phyloP scores from a whole-genome alignment of 2,113 vertebrate species.

The Dendrocopos noguchii region DNA sequence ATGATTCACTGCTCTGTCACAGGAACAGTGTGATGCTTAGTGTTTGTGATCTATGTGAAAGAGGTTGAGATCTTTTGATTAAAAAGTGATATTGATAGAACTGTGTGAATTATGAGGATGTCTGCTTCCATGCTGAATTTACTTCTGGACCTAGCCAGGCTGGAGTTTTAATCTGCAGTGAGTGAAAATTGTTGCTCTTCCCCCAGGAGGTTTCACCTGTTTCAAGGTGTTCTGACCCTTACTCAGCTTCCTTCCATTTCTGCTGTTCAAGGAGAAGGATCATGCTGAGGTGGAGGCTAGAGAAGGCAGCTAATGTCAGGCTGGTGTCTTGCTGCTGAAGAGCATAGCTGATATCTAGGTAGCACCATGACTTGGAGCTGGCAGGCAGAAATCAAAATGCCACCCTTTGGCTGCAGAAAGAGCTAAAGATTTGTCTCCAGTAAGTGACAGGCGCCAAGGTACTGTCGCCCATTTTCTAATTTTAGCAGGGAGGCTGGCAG shows the following conservation, averaged over 20 bases:
- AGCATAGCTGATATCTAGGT: slow-evolving; percentile 22
- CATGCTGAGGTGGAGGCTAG: not conserved
- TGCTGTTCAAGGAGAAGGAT: not conserved
- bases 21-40: not conserved
- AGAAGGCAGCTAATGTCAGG: not conserved
- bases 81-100: slow-evolving; percentile 39
- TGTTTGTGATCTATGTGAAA: slow-evolving; percentile 36
- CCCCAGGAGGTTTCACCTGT: accelerated
- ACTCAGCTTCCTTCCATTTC: accelerated
- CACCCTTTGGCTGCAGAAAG: slow-evolving; percentile 71
- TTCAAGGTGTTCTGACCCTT: accelerated
- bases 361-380: slow-evolving; percentile 47
- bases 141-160: not conserved
- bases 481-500: slow-evolving; percentile 79
- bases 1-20: not conserved
- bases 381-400: slow-evolving; percentile 75
- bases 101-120: not conserved
- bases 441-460: slow-evolving; percentile 76
- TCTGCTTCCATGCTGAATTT: not conserved
- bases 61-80: slow-evolving; percentile 49
- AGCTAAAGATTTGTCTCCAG: slow-evolving; percentile 80
- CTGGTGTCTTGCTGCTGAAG: not conserved
- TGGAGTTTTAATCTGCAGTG: not conserved
- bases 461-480: slow-evolving; percentile 80
- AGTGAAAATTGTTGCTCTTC: not conserved